Evolutionary conservation across 2,797 vertebrate species (phyloP).

Genomic region (Leuciscus waleckii): DNA sequence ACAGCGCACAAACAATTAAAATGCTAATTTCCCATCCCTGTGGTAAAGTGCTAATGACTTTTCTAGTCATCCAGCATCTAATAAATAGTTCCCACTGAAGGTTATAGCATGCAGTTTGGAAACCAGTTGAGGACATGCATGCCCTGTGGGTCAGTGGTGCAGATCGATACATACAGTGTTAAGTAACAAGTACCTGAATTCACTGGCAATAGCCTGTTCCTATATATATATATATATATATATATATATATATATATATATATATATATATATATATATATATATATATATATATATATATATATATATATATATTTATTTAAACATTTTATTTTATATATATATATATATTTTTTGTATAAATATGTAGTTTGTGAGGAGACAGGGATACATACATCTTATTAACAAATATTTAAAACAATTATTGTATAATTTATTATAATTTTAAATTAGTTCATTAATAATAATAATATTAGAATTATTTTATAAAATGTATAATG

Average conservation of each 20-base stretch:
- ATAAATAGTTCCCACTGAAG: constrained; percentile 54
- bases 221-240: neutral
- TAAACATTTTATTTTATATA: neutral
- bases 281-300: neutral
- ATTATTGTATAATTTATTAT: neutral
- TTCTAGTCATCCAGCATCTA: constrained; percentile 63
- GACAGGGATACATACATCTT: neutral
- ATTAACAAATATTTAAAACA: neutral
- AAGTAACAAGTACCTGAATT: neutral
- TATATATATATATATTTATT: no score
- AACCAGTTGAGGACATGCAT: constrained; percentile 30
- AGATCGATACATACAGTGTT: neutral
- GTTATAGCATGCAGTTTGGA: constrained; percentile 22
- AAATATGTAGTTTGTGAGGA: neutral
- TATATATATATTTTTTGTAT: no score
- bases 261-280: no score
- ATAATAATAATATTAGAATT: neutral
- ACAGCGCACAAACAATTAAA: constrained; percentile 81
- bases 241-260: no score
- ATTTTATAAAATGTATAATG: neutral
- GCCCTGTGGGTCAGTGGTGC: no score
- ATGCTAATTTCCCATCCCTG: constrained; percentile 79
- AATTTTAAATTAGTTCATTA: neutral
- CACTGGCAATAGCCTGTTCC: neutral
- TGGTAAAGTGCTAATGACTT: constrained; percentile 73